A percentile compares a stretch with the other conserved stretches of the same genome.
These are phyloP conservation scores for Osedax fenrisi DNA, from an alignment of 2,888 invertebrate species.

Conservation along the genomic window DNA sequence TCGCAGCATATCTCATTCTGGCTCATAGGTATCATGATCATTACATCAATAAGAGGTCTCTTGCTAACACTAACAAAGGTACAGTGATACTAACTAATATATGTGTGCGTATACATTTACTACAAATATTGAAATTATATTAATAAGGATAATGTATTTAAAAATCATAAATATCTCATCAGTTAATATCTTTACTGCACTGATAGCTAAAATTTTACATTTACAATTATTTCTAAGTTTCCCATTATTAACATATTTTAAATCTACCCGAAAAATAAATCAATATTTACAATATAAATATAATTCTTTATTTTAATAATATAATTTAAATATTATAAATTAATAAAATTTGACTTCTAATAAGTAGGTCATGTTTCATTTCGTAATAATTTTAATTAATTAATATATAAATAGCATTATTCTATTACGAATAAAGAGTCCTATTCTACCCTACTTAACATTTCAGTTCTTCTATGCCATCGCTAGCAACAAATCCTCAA, in stretches of 20 bases:
- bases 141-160: background rate
- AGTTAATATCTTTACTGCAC: no score
- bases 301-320: no score
- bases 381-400: background rate
- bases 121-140: background rate
- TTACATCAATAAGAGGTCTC: conserved; percentile 89
- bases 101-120: background rate
- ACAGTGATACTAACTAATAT: background rate
- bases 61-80: conserved; percentile 88
- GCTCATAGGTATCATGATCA: conserved; percentile 87
- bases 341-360: no score
- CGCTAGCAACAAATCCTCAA: conserved; percentile 93
- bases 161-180: no score
- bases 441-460: background rate
- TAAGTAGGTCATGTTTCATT: background rate
- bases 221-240: no score
- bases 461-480: conserved; percentile 95
- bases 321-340: no score
- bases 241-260: no score
- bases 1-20: conserved; percentile 95
- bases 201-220: no score
- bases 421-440: background rate
- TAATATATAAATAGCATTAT: background rate
- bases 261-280: no score
- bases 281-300: no score